These are phyloP conservation scores for Porites cylindrica DNA, from an alignment of 92 coral and sea anemone species.

Conservation along the genomic window DNA sequence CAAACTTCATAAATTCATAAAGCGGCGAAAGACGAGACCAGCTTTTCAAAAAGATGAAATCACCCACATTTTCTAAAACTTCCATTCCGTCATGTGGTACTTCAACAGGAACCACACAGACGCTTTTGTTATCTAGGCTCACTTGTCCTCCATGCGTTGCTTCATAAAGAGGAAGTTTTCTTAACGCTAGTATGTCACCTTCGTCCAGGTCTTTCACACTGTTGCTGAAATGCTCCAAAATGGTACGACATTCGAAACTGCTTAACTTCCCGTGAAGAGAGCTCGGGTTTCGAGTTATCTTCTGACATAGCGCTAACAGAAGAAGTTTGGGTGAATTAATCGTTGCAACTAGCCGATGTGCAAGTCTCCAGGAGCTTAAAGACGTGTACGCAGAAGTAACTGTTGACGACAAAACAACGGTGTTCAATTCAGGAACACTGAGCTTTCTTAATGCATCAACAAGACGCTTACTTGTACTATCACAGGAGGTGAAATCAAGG, in stretches of 20 bases:
- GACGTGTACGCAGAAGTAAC: not conserved
- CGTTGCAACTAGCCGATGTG: conserved; percentile 51
- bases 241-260: not conserved
- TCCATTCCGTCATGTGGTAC: conserved; percentile 62
- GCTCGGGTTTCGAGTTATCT: not conserved
- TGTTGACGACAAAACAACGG: not conserved
- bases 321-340: conserved; percentile 54
- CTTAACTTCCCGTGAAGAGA: conserved; percentile 19
- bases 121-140: conserved; percentile 2
- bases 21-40: conserved; percentile 11
- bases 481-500: conserved; percentile 17
- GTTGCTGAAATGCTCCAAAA: conserved; percentile 62
- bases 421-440: conserved; percentile 62
- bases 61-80: not conserved
- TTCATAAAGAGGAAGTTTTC: conserved; percentile 58
- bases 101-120: conserved; percentile 29
- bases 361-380: not conserved
- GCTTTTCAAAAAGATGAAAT: conserved; percentile 54
- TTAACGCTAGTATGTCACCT: not conserved
- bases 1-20: conserved; percentile 51
- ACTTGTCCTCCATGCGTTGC: conserved; percentile 48
- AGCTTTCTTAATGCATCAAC: conserved; percentile 35
- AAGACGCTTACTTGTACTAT: not conserved
- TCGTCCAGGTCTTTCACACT: not conserved
- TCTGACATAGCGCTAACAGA: conserved; percentile 48